A percentile compares a stretch with the other conserved stretches of the same genome.
Evolutionary conservation across 2,113 vertebrate genomes (phyloP).

Genomic region (Sander lucioperca): DNA sequence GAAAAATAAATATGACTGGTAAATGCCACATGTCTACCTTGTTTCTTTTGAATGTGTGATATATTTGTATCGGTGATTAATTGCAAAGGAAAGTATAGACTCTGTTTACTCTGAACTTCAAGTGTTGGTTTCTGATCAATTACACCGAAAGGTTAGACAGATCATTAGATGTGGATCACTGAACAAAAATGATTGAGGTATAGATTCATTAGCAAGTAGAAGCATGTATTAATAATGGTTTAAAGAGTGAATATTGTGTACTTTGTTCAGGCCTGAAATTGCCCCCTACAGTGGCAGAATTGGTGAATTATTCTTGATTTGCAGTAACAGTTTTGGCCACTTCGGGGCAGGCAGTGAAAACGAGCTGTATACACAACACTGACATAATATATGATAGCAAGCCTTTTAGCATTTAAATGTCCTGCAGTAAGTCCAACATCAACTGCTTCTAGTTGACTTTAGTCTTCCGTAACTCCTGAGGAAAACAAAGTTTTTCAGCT

Average conservation of each 20-base stretch:
- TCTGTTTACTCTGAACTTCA: not conserved
- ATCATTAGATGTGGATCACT: slow-evolving; percentile 20
- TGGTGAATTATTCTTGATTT: not conserved
- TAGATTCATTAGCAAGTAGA: not conserved
- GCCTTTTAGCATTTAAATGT: not conserved
- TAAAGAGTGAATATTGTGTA: not conserved
- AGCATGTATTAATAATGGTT: not conserved
- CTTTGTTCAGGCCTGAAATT: not conserved
- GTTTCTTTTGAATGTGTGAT: not conserved
- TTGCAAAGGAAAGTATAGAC: not conserved
- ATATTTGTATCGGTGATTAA: not conserved
- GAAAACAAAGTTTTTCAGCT: not conserved
- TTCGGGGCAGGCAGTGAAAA: not conserved
- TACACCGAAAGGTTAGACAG: no score
- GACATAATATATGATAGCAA: not conserved
- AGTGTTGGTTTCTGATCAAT: not conserved
- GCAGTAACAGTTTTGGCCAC: not conserved
- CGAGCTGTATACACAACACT: not conserved
- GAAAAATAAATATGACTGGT: slow-evolving; percentile 65
- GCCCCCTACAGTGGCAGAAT: not conserved
- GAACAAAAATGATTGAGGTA: not conserved
- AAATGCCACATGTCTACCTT: not conserved
- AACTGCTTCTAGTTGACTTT: not conserved
- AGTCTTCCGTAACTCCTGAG: not conserved
- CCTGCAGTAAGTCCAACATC: not conserved